Conservation (phyloP, 2,113 vertebrate genomes). For the Cochlearius cochlearius region DNA sequence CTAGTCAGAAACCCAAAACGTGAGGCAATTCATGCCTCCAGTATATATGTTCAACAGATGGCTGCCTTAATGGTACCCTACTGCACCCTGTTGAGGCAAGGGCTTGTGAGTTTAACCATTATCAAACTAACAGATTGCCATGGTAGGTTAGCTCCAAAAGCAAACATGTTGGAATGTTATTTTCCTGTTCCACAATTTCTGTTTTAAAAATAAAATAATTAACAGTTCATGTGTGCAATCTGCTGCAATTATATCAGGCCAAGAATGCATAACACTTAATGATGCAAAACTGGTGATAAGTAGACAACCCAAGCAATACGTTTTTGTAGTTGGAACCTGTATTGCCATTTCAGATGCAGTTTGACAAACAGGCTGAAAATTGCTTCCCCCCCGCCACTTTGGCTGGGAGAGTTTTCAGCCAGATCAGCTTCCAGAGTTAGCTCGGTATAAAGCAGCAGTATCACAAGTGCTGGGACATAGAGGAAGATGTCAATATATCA, state of each 20-base stretch:
- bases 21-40: not conserved
- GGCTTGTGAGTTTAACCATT: not conserved
- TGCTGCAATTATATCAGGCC: conserved; percentile 47
- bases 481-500: not conserved
- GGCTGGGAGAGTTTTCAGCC: not conserved
- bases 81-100: conserved; percentile 24
- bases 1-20: not conserved
- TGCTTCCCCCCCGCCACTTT: not conserved
- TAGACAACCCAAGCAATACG: conserved; percentile 47
- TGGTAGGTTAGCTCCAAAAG: conserved; percentile 34
- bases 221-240: conserved; percentile 59
- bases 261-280: conserved; percentile 59
- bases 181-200: conserved; percentile 25
- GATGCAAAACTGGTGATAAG: conserved; percentile 54
- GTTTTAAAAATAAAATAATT: conserved; percentile 66
- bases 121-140: conserved; percentile 14
- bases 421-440: not conserved
- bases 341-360: conserved; percentile 22
- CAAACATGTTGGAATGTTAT: conserved; percentile 32
- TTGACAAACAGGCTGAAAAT: conserved; percentile 32
- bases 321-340: conserved; percentile 39
- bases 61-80: conserved; percentile 20
- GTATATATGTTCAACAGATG: conserved; percentile 50
- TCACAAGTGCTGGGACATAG: not conserved
- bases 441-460: not conserved